phyloP scores from a whole-genome alignment of 2,888 invertebrate species.

The Microplitis deprimator region DNA sequence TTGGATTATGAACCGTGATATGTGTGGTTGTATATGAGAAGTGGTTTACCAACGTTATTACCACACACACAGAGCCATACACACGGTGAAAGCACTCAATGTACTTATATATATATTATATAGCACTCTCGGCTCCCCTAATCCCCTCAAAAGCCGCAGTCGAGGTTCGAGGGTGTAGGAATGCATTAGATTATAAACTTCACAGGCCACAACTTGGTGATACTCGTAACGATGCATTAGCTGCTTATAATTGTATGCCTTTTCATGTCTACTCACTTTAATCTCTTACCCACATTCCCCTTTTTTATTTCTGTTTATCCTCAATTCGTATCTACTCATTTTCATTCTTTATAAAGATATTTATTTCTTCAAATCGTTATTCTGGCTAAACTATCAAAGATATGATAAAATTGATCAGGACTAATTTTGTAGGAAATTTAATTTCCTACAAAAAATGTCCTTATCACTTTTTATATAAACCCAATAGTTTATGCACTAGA shows the following conservation, averaged over 20 bases:
- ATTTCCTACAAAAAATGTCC: too few relatives aligned
- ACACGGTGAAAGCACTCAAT: conserved; percentile 68
- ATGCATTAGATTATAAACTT: conserved; percentile 70
- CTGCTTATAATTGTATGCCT: conserved; percentile 41
- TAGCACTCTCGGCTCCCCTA: conserved; percentile 47
- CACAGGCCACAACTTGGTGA: conserved; percentile 61
- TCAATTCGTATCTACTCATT: neutral
- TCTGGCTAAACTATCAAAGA: too few relatives aligned
- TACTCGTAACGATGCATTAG: conserved; percentile 57
- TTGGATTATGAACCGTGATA: conserved; percentile 66
- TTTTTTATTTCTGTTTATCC: neutral
- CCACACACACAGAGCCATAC: conserved; percentile 20
- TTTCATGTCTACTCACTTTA: conserved; percentile 34
- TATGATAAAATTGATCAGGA: too few relatives aligned
- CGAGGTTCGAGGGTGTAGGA: conserved; percentile 56
- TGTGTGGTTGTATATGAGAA: conserved; percentile 62
- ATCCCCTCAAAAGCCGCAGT: neutral
- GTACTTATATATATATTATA: conserved; percentile 49
- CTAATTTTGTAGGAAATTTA: too few relatives aligned
- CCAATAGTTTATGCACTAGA: too few relatives aligned
- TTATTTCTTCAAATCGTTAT: too few relatives aligned
- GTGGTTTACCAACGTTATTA: conserved; percentile 54
- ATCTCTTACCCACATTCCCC: neutral
- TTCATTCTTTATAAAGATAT: too few relatives aligned
- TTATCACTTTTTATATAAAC: too few relatives aligned